Percentiles rank a stretch among this genome's conserved stretches.
phyloP scores from a whole-genome alignment of 2,888 invertebrate genomes.

The Mechanitis mazaeus region DNA sequence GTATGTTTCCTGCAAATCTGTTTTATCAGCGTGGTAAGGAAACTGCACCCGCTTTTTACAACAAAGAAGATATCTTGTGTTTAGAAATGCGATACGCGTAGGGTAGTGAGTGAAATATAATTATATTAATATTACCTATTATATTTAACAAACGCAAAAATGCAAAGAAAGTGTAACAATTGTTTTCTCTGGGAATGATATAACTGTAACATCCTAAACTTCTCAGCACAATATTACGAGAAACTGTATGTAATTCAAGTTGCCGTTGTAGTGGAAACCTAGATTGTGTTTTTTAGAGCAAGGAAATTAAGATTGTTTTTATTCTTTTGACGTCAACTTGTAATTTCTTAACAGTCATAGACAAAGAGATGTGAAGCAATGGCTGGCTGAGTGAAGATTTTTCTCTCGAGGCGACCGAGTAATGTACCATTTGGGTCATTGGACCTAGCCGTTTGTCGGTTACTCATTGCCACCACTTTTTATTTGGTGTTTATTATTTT shows the following conservation, averaged over 20 bases:
- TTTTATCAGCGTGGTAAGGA: too few relatives aligned
- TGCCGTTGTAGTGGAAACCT: slow-evolving; percentile 10
- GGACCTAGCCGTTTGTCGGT: slow-evolving; percentile 69
- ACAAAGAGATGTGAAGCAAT: slow-evolving; percentile 30
- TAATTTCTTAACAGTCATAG: slow-evolving; percentile 26
- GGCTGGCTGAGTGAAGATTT: slow-evolving; percentile 49
- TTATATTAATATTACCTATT: too few relatives aligned
- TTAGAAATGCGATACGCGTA: too few relatives aligned
- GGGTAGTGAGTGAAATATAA: too few relatives aligned
- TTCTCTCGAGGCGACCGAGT: slow-evolving; percentile 66
- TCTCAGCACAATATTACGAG: background rate
- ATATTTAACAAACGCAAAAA: too few relatives aligned
- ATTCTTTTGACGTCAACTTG: slow-evolving; percentile 19
- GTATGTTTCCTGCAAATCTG: too few relatives aligned
- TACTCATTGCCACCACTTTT: slow-evolving; percentile 47
- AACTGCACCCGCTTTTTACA: too few relatives aligned
- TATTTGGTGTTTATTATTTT: slow-evolving; percentile 43
- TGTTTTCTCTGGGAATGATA: too few relatives aligned
- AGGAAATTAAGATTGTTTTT: slow-evolving; percentile 14
- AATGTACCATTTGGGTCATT: slow-evolving; percentile 73
- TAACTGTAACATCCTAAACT: too few relatives aligned
- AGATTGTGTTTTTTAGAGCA: slow-evolving; percentile 16
- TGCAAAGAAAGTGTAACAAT: too few relatives aligned
- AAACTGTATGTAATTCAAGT: background rate
- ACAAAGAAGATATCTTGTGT: too few relatives aligned